Evolutionary conservation across 1,140 invertebrate species (phyloP).

Genomic region (Aphelenchoides avenae): DNA sequence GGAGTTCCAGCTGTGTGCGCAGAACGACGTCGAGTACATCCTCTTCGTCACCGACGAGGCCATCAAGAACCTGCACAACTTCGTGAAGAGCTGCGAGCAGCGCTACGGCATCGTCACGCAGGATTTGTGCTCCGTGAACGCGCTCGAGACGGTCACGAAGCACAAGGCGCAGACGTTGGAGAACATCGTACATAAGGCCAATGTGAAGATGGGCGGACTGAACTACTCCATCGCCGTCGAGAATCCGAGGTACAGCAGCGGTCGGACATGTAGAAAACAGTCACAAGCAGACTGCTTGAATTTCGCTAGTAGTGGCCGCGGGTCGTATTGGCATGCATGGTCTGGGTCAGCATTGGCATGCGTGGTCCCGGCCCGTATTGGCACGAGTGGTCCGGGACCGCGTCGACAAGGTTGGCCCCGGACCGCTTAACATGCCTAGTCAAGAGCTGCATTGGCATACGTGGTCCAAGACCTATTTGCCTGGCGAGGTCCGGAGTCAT

Average conservation of each 20-base stretch:
- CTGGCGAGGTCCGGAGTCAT: too few relatives aligned
- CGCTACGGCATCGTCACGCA: conserved; percentile 27
- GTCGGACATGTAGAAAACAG: too few relatives aligned
- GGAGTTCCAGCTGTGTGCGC: conserved; percentile 1
- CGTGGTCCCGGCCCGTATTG: too few relatives aligned
- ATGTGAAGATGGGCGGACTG: conserved; percentile 31
- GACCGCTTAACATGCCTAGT: too few relatives aligned
- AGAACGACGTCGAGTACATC: conserved; percentile 22
- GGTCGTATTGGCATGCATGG: too few relatives aligned
- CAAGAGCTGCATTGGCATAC: too few relatives aligned
- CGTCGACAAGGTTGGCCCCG: too few relatives aligned
- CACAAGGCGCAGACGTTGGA: conserved; percentile 23
- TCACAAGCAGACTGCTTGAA: background rate
- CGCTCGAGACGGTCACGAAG: conserved; percentile 17
- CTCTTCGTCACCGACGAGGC: conserved; percentile 33
- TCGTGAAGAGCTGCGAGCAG: conserved; percentile 30
- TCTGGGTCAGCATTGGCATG: too few relatives aligned
- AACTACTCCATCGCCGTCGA: conserved; percentile 19
- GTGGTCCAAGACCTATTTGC: too few relatives aligned
- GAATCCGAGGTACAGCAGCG: conserved; percentile 26
- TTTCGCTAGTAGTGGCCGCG: too few relatives aligned
- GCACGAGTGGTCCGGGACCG: too few relatives aligned
- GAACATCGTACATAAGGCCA: conserved; percentile 29
- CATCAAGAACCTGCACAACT: conserved; percentile 25
- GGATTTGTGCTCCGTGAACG: conserved; percentile 25